Conservation (phyloP, 2,888 invertebrate species). For the Leptopilina syphax region DNA sequence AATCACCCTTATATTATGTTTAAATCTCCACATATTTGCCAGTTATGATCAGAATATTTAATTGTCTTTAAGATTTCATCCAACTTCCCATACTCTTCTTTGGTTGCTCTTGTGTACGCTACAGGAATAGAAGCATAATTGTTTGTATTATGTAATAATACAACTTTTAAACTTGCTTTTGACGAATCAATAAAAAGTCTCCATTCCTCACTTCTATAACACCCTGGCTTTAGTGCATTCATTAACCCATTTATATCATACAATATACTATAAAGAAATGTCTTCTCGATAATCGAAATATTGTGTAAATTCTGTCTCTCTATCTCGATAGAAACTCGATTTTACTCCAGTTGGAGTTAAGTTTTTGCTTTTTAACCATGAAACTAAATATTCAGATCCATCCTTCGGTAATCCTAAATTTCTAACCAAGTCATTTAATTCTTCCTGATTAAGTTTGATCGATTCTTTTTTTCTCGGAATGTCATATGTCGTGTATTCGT, state of each 20-base stretch:
- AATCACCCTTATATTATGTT: no score
- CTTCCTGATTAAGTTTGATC: background rate
- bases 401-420: conserved; percentile 42
- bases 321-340: conserved; percentile 46
- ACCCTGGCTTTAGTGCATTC: conserved; percentile 42
- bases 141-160: conserved; percentile 61
- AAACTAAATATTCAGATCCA: conserved; percentile 43
- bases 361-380: conserved; percentile 54
- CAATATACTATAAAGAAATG: conserved; percentile 49
- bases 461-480: background rate
- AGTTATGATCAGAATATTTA: conserved; percentile 51
- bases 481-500: background rate
- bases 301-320: conserved; percentile 43
- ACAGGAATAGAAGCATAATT: conserved; percentile 66
- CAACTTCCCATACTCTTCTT: conserved; percentile 46
- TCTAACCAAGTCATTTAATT: conserved; percentile 43
- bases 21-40: no score
- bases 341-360: conserved; percentile 44
- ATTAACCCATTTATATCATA: conserved; percentile 46
- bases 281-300: conserved; percentile 46
- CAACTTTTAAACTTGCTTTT: conserved; percentile 61
- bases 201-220: conserved; percentile 57
- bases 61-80: conserved; percentile 44
- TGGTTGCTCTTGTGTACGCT: conserved; percentile 57
- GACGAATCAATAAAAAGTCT: conserved; percentile 63